A percentile compares a stretch with the other conserved stretches of the same genome.
phyloP scores from a whole-genome alignment of 2,888 invertebrate genomes.

The Pandemis corylana region DNA sequence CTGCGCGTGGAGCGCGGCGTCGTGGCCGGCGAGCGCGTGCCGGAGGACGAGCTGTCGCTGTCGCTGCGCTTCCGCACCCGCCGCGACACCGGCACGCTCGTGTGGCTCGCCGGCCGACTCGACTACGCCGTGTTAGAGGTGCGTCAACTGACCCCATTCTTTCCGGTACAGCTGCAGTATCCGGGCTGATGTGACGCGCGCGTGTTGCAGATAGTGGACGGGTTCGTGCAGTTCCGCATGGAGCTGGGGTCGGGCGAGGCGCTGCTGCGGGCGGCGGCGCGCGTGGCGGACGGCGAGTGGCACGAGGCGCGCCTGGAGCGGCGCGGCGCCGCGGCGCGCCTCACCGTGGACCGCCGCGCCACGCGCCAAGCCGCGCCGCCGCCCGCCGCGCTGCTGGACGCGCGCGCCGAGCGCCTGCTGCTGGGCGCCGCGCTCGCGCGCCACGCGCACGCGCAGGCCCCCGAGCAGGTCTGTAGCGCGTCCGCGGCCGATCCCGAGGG shows the following conservation, averaged over 20 bases:
- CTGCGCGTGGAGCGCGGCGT: conserved; percentile 88
- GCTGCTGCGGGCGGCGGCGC: conserved; percentile 87
- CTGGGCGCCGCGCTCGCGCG: conserved; percentile 93
- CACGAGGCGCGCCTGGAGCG: conserved; percentile 93
- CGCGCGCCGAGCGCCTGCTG: conserved; percentile 92
- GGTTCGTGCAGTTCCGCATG: conserved; percentile 94
- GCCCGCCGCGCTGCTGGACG: conserved; percentile 93
- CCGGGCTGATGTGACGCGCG: too few species aligned
- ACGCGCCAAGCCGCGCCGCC: conserved; percentile 88
- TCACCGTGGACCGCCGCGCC: conserved; percentile 92
- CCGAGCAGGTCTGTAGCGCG: conserved; percentile 87
- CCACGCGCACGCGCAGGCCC: conserved; percentile 88
- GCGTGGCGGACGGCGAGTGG: conserved; percentile 84
- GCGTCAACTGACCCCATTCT: not conserved
- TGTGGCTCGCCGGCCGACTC: conserved; percentile 93
- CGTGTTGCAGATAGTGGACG: conserved; percentile 85
- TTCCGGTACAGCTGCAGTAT: too few species aligned
- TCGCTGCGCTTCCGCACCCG: conserved; percentile 92
- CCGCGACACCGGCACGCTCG: conserved; percentile 92
- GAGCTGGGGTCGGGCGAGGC: conserved; percentile 97
- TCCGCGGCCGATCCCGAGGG: conserved; percentile 87
- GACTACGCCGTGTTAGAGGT: conserved; percentile 96
- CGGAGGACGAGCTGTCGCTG: conserved; percentile 92
- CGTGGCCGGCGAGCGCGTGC: conserved; percentile 85
- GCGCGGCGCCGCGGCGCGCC: conserved; percentile 90